Evolutionary conservation across 2,113 vertebrate genomes (phyloP), one percentile per base, ranked within the genome.

Genomic region (Alethe diademata): DNA sequence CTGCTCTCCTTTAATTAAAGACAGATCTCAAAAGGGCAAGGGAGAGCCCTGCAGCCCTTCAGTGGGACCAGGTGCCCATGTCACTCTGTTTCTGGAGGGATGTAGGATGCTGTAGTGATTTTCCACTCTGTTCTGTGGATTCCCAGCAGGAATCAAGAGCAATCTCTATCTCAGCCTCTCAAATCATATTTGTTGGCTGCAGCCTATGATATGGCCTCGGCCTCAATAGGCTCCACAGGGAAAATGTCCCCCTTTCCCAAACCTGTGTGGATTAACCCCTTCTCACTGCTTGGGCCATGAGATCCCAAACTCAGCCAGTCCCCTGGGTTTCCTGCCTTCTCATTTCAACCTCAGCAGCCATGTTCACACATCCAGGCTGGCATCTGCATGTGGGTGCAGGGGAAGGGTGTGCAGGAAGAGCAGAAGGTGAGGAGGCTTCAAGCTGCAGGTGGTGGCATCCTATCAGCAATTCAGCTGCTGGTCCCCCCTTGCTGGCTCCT

Each of bases 341-440:
- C 62, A 15, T 65, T 88, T 76, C 62, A 48, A 4, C 19, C 36
- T 82, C 91, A 92, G 16, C 5, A n/a, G 43, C 66, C 33, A 20
- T 1, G 47, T 45, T 61, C 62, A 56, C 65, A 67, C 26, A 58
- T 64, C 57, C 43, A 33, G 51, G 48, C 1, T 79, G 82, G 40
- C 67, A 86, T 19, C 88, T 71, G 56, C 61, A 12, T 18, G 43
- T 85, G 57, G 66, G 48, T 75, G 53, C 88, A 82, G 71, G 43
- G 33, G 16, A 82, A 82, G 48, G 53, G 11, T 50, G 43, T 33
- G 48, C 16, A 82, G 57, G 43, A 82, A 26, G 66, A 95, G 38
- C 85, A 88, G 43, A 79, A 95, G 75, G 75, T 10, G 48, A 82
- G 74, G 53, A 90, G 35, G 66, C 33, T 92, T 90, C 62, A 53